Percentiles rank a stretch among this genome's conserved stretches.
Evolutionary conservation across 1,140 invertebrate genomes (phyloP).

Genomic region (Drosophila yakuba): DNA sequence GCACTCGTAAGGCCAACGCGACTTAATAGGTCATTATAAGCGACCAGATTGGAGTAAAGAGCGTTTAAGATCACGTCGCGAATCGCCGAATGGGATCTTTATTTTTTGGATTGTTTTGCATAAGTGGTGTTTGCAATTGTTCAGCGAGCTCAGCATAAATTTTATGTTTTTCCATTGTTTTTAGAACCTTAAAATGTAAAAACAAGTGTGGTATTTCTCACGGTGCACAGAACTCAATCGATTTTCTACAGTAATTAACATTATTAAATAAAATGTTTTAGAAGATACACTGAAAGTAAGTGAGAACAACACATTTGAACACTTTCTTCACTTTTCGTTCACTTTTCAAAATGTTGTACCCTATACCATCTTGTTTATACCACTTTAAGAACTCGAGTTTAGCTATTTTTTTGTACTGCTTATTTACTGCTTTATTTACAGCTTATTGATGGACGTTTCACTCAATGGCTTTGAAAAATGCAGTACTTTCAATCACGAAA

Average conservation of each 20-base stretch:
- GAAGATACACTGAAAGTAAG: conserved; percentile 9
- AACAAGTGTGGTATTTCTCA: conserved; percentile 6
- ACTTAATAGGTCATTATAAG: conserved; percentile 57
- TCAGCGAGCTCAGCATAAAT: conserved; percentile 11
- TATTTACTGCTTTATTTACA: too few species aligned
- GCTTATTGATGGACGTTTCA: too few species aligned
- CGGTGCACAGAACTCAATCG: conserved; percentile 26
- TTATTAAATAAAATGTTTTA: conserved; percentile 23
- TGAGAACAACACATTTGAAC: too few species aligned
- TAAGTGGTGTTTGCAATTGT: conserved; percentile 29
- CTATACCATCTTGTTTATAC: too few species aligned
- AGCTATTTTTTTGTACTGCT: too few species aligned
- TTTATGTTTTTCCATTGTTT: background rate
- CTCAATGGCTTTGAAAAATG: too few species aligned
- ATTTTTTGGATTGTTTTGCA: conserved; percentile 16
- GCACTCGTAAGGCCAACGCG: conserved; percentile 39
- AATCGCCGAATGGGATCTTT: conserved; percentile 12
- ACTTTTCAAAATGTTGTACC: background rate
- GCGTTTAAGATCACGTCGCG: conserved; percentile 39
- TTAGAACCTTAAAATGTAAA: too few species aligned
- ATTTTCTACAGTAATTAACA: conserved; percentile 24
- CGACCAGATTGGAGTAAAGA: conserved; percentile 28
- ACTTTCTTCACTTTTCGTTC: background rate
- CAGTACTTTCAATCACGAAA: background rate
- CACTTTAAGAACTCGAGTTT: too few species aligned